These are phyloP conservation scores for Anhinga rufa DNA, from an alignment of 2,113 vertebrate genomes.

Conservation along the genomic window DNA sequence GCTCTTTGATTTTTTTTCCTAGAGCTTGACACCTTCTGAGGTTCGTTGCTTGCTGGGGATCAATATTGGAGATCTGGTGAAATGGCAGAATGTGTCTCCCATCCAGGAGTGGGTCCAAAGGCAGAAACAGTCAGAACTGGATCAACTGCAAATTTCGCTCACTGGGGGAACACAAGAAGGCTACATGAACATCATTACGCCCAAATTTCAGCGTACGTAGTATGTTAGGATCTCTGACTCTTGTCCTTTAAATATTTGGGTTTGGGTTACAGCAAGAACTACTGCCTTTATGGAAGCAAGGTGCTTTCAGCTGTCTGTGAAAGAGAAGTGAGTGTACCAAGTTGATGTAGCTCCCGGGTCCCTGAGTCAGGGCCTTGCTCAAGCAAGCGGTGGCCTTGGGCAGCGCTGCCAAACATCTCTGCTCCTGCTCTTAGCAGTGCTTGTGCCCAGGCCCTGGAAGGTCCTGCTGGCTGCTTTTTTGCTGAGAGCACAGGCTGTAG, in stretches of 20 bases:
- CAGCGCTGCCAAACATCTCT: background rate
- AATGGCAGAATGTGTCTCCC: background rate
- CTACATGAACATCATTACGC: constrained; percentile 21
- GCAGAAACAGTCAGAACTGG: constrained; percentile 56
- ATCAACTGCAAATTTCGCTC: constrained; percentile 34
- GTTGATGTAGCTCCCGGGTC: background rate
- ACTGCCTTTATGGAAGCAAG: background rate
- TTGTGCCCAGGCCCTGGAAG: background rate
- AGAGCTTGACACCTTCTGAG: constrained; percentile 49
- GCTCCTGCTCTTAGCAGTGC: background rate
- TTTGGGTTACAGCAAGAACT: too few species aligned
- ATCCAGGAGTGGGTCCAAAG: constrained; percentile 32
- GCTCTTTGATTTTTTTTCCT: background rate
- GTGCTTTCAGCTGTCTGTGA: background rate
- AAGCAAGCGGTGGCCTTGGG: background rate
- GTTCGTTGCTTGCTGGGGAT: constrained; percentile 61
- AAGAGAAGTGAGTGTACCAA: background rate
- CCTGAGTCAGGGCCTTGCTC: background rate
- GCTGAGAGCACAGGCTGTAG: background rate
- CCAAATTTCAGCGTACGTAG: background rate
- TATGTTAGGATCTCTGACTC: background rate
- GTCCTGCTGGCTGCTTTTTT: background rate
- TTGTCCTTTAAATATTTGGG: background rate
- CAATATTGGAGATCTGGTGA: background rate
- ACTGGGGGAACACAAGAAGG: constrained; percentile 52